Evolutionary conservation across 1,140 invertebrate genomes (phyloP), one percentile per base, ranked within the genome.

Genomic region (Bombyx mandarina): DNA sequence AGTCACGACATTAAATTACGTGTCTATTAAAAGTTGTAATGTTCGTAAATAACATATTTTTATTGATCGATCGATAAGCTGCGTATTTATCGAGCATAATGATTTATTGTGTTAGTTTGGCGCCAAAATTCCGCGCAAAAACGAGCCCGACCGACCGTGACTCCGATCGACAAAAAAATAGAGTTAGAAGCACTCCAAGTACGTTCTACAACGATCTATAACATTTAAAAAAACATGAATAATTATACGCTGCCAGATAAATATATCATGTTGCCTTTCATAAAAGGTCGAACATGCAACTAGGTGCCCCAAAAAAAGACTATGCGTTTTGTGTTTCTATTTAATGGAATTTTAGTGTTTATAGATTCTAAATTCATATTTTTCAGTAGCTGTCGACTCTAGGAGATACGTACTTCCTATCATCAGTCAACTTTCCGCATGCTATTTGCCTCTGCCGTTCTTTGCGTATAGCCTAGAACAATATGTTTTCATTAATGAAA

Each of bases 381-480:
- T 35, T 22, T 61, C 66, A 77, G 50, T 58, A 77, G 50, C 71
- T 70, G 54, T 82, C 77, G 9, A 78, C 43, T 60, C 61, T 74
- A 5, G 79, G 79, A 3, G 65, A 65, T 10, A 67, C 61, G 52
- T 79, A 79, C 61, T 71, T 62, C 0, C 75, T 69, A 18, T 77
- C 81, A 8, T 63, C 69, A 8, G 56, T 77, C 44, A 81, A 45
- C 26, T 61, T 72, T 22, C 77, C 79, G 42, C 60, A 76, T 12
- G 79, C 67, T 43, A 81, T 76, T 66, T 93, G 91, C 50, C 86
- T 88, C 3, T 87, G 66, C 42, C 91, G 83, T 77, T 93, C 92
- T 6, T 61, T 60, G 49, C 77, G 63, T 90, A 93, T 91, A 18
- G 88, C 89, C 78, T 88, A 53, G 44, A 9, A 9, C 18, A 56